A percentile compares a stretch with the other conserved stretches of the same genome.
These are phyloP conservation scores for Physella acuta DNA, from an alignment of 1,140 invertebrate genomes.

Conservation along the genomic window DNA sequence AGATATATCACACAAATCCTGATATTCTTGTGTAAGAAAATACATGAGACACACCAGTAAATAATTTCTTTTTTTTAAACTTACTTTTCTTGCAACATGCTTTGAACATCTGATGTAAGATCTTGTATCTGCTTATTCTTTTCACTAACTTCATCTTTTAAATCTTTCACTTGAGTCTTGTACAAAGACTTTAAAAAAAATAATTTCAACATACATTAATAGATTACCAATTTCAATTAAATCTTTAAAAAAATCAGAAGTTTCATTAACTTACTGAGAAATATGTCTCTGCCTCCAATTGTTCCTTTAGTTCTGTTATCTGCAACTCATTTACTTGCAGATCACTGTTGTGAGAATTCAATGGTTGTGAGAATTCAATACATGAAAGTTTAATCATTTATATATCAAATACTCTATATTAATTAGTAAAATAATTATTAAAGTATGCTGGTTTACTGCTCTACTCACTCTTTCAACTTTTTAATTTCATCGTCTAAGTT, in stretches of 20 bases:
- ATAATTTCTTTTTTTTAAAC: too few species aligned
- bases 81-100: constrained; percentile 53
- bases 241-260: not conserved
- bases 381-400: too few species aligned
- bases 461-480: constrained; percentile 71
- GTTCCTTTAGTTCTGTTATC: constrained; percentile 90
- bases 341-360: too few species aligned
- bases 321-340: constrained; percentile 71
- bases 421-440: constrained; percentile 1
- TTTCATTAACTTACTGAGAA: constrained; percentile 66
- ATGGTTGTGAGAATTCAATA: too few species aligned
- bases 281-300: constrained; percentile 89
- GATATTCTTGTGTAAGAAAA: too few species aligned
- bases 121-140: constrained; percentile 73
- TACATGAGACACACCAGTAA: too few species aligned
- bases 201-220: not conserved
- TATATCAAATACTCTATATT: too few species aligned
- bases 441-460: constrained; percentile 2
- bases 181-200: constrained; percentile 75
- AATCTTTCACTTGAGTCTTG: constrained; percentile 87
- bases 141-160: constrained; percentile 84
- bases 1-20: too few species aligned
- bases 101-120: constrained; percentile 68
- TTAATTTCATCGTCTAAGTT: constrained; percentile 78
- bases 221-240: too few species aligned